phyloP scores from a whole-genome alignment of 2,888 invertebrate species.

The Trissoscelio sp. region DNA sequence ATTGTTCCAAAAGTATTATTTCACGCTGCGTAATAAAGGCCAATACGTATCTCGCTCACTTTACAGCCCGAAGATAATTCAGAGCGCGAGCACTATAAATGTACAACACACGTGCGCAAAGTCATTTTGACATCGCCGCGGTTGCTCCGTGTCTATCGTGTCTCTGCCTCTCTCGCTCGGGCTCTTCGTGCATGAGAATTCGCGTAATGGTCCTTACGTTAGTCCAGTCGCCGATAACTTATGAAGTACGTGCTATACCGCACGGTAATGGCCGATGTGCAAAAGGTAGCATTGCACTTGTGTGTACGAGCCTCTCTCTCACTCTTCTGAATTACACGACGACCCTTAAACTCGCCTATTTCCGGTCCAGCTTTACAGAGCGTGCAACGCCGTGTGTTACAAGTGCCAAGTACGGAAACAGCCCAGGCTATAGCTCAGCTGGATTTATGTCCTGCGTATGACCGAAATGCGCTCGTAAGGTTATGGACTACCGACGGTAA shows the following conservation, averaged over 20 bases:
- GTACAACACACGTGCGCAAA: constrained; percentile 29
- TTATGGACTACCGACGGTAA: constrained; percentile 64
- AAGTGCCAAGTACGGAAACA: constrained; percentile 70
- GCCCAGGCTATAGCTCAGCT: constrained; percentile 62
- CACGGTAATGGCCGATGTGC: constrained; percentile 57
- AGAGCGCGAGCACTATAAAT: constrained; percentile 32
- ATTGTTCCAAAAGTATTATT: constrained; percentile 59
- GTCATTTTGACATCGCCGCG: constrained; percentile 55
- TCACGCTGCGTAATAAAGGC: constrained; percentile 51
- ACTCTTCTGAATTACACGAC: constrained; percentile 61
- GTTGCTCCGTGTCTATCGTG: constrained; percentile 19
- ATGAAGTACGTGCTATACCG: constrained; percentile 69
- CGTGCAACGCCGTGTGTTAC: constrained; percentile 63
- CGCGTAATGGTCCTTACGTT: constrained; percentile 74
- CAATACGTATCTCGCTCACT: constrained; percentile 51
- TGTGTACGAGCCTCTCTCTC: too few species aligned
- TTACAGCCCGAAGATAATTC: constrained; percentile 57
- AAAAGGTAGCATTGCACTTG: constrained; percentile 57
- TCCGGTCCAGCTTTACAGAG: constrained; percentile 65
- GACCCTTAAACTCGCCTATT: constrained; percentile 70
- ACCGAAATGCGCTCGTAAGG: constrained; percentile 69
- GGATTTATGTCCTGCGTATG: constrained; percentile 70
- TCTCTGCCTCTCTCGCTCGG: constrained; percentile 4
- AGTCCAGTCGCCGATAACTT: constrained; percentile 72
- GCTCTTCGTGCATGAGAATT: constrained; percentile 51